Percentiles rank a stretch among this genome's conserved stretches.
Conservation (phyloP, 2,888 invertebrate genomes). For the Bellardia bayeri region DNA sequence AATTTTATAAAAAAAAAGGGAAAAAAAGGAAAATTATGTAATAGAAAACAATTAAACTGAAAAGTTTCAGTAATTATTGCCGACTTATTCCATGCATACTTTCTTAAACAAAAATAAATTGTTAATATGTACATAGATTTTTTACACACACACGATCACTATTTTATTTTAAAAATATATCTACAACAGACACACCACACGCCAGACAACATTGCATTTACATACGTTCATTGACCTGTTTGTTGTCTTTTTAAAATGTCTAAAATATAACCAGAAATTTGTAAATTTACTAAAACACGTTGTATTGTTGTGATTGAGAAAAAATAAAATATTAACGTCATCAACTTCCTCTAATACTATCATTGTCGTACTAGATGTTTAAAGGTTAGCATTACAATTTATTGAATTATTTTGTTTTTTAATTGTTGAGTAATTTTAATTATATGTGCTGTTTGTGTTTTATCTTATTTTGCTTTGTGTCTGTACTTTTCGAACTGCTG, state of each 20-base stretch:
- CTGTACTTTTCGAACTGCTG: constrained; percentile 4
- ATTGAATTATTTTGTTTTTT: not conserved
- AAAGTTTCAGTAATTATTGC: not conserved
- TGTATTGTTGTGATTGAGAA: not conserved
- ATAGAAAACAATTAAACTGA: too few species aligned
- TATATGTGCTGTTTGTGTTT: not conserved
- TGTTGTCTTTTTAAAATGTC: constrained; percentile 23
- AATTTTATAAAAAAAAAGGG: too few species aligned
- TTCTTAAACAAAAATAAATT: not conserved
- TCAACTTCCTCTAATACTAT: not conserved
- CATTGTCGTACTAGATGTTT: not conserved
- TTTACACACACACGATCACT: not conserved
- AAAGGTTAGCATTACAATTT: not conserved
- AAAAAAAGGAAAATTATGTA: too few species aligned
- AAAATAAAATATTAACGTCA: constrained; percentile 22
- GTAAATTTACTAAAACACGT: constrained; percentile 10
- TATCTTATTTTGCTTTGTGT: not conserved
- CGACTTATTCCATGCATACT: not conserved
- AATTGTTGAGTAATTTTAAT: not conserved
- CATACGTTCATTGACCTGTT: constrained; percentile 61
- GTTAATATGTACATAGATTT: too few species aligned
- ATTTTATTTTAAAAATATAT: not conserved
- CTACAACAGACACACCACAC: not conserved
- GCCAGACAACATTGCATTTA: constrained; percentile 24
- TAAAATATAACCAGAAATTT: constrained; percentile 51